Base-by-base conservation (phyloP, 1,140 invertebrate genomes). In the Ridgeia piscesae region DNA sequence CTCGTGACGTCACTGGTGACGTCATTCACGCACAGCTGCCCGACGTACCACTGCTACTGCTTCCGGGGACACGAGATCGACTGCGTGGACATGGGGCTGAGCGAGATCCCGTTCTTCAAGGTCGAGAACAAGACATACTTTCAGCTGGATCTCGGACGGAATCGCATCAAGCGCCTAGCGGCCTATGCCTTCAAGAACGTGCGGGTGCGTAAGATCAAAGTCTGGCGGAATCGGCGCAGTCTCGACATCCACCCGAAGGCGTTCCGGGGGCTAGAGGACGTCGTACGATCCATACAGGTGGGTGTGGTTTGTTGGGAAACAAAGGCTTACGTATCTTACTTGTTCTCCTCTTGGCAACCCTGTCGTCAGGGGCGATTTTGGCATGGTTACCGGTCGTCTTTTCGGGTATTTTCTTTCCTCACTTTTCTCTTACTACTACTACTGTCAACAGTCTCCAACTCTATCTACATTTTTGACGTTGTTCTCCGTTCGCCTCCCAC, bases 71-170 rank as follows among this genome's bases (percentile, higher is more conserved):
- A 58, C 33, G 42, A 93, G 90, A 90, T 93, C 77, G 92, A 93
- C 35, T 93, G 92, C 92, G 91, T 91, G 27, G 92, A 93, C 42
- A 31, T 93, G 33, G 88, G 35, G 34, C 91, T 93, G 91, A 88
- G 88, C 33, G 35, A 33, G 27, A 88, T 91, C n/a, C 92, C 92
- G 33, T 34, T 88, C 27, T 93, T 93, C 50, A 42, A 92, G 48
- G 35, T 50, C 0, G 21, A 48, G n/a, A 93, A 93, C 90, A 42
- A 91, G 48, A 93, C 92, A 6, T 93, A 91, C 33, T 34, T 33
- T 14, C 34, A 77, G 34, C 33, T 93, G 27, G 92, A 93, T 48
- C 90, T 93, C n/a, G 91, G 92, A 35, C 42, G 91, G 42, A 93
- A 93, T 34, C 90, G 91, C 1, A 93, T 93, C 50, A 34, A 88